Percentiles rank a stretch among this genome's conserved stretches.
These are phyloP conservation scores for Hycleus cichorii DNA, from an alignment of 1,140 invertebrate species.

Conservation along the genomic window DNA sequence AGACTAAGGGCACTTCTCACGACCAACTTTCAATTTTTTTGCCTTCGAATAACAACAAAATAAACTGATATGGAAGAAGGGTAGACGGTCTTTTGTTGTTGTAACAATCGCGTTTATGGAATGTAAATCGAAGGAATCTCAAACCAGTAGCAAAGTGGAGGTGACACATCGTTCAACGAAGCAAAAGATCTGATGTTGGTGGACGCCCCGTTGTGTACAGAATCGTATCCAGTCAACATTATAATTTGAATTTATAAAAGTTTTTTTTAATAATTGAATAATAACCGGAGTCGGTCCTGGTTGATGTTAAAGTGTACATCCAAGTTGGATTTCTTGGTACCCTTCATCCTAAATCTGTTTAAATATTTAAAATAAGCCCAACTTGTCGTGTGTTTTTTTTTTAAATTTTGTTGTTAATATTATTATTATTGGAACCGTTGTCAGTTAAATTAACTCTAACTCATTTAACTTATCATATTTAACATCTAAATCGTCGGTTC, in stretches of 20 bases:
- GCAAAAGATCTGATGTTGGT: conserved; percentile 32
- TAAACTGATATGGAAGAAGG: too few species aligned
- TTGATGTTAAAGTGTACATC: conserved; percentile 26
- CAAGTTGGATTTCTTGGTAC: conserved; percentile 29
- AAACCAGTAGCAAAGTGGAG: conserved; percentile 37
- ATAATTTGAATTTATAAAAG: too few species aligned
- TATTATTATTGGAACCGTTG: conserved; percentile 2
- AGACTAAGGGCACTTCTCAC: too few species aligned
- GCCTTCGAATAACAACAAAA: too few species aligned
- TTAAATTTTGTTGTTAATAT: too few species aligned
- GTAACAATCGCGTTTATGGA: conserved; percentile 34
- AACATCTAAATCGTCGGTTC: conserved; percentile 9
- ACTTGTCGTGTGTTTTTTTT: too few species aligned
- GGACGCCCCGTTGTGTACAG: conserved; percentile 16
- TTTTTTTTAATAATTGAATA: too few species aligned
- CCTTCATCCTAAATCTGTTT: conserved; percentile 27
- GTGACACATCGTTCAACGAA: conserved; percentile 32
- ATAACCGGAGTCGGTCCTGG: too few species aligned
- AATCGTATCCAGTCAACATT: background rate
- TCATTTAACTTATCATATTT: conserved; percentile 11
- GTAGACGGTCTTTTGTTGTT: conserved; percentile 30
- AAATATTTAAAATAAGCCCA: too few species aligned
- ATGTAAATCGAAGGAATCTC: conserved; percentile 37
- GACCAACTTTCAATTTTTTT: too few species aligned
- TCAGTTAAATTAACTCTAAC: conserved; percentile 28